Percentiles rank a stretch among this genome's conserved stretches.
These are phyloP conservation scores for Prolemur simus DNA, from an alignment of 2,113 vertebrate species.

Conservation along the genomic window DNA sequence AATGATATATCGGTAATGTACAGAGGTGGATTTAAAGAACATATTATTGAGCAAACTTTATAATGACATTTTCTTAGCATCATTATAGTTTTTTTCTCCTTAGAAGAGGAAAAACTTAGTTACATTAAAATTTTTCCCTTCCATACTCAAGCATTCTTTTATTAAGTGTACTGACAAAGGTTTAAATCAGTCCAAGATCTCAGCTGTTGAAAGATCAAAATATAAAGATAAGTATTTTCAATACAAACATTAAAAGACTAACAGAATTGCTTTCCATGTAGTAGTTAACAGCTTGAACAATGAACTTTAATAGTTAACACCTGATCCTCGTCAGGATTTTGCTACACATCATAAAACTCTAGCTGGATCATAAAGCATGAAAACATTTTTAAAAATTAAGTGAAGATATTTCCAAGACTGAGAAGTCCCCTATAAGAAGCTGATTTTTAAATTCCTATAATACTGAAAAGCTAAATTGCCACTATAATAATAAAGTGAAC, in stretches of 20 bases:
- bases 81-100: background rate
- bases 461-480: background rate
- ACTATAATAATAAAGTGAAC: constrained; percentile 24
- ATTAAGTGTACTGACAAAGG: constrained; percentile 40
- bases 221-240: constrained; percentile 37
- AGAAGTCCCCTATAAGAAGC: constrained; percentile 23
- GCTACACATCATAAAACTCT: background rate
- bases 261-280: background rate
- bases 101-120: background rate
- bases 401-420: background rate
- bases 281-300: background rate
- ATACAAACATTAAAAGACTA: constrained; percentile 9
- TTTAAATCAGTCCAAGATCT: constrained; percentile 47
- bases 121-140: background rate
- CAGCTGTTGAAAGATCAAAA: constrained; percentile 40
- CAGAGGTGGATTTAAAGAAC: constrained; percentile 30
- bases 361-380: background rate
- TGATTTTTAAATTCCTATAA: constrained; percentile 29
- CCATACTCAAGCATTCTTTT: constrained; percentile 27
- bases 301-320: background rate
- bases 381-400: constrained; percentile 12
- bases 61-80: constrained; percentile 9
- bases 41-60: background rate
- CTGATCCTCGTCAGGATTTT: background rate
- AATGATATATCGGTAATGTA: background rate